Evolutionary conservation across 2,113 vertebrate species (phyloP).

Genomic region (Petroica traversi): DNA sequence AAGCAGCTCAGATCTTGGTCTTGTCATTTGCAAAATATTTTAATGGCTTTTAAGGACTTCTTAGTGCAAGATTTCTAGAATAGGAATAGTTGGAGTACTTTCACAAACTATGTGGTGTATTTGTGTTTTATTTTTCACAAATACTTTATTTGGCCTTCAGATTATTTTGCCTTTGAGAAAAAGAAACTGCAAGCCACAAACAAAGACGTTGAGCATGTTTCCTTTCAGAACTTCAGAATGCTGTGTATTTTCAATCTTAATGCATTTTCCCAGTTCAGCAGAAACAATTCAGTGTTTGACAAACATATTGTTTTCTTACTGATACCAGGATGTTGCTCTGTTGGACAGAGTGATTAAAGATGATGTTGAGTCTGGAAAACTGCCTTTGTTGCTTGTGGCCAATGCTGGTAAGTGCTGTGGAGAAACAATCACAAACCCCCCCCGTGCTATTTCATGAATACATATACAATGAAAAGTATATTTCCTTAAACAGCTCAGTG

Average conservation of each 20-base stretch:
- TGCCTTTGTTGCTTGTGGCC: slow-evolving; percentile 90
- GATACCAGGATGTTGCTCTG: slow-evolving; percentile 88
- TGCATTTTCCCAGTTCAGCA: not conserved
- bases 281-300: not conserved
- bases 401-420: slow-evolving; percentile 85
- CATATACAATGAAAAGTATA: not conserved
- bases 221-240: not conserved
- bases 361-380: slow-evolving; percentile 84
- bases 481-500: not conserved
- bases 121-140: not conserved
- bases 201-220: not conserved
- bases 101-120: not conserved
- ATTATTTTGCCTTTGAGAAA: not conserved
- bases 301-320: slow-evolving; percentile 25
- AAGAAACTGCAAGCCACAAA: not conserved
- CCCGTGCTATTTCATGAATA: not conserved
- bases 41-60: not conserved
- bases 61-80: not conserved
- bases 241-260: not conserved
- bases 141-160: not conserved
- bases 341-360: slow-evolving; percentile 94
- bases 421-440: not conserved
- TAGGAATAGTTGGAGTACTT: not conserved
- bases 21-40: not conserved
- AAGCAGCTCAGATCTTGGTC: not conserved